phyloP scores from a whole-genome alignment of 92 coral and sea anemone species.

The Isaurus tuberculatus region DNA sequence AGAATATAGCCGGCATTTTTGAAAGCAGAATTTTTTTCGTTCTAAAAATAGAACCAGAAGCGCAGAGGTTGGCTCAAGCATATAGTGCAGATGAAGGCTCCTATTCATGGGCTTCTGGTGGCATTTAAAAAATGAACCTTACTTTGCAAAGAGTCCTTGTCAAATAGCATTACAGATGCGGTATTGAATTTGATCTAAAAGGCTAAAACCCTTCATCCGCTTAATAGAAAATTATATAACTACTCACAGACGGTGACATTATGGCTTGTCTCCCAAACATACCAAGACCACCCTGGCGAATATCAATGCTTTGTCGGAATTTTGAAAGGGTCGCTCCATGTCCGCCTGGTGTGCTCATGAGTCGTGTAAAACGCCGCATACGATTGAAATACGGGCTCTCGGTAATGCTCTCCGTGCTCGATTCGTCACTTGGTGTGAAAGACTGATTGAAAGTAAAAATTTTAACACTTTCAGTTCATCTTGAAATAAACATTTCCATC shows the following conservation, averaged over 20 bases:
- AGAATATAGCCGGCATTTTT: no score
- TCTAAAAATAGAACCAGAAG: no score
- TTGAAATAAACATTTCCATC: neutral
- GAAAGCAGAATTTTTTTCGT: no score
- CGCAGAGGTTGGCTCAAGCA: no score
- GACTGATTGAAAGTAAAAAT: neutral
- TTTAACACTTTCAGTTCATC: neutral
- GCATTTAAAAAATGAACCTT: no score
- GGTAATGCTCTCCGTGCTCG: neutral
- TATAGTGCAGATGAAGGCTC: no score
- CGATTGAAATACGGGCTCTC: slow-evolving; percentile 41
- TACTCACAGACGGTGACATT: slow-evolving; percentile 14
- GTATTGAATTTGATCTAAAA: no score
- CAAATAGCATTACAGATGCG: no score
- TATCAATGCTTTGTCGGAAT: slow-evolving; percentile 13
- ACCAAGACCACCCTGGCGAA: slow-evolving; percentile 5
- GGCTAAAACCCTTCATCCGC: neutral
- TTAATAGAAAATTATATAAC: neutral
- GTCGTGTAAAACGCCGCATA: slow-evolving; percentile 38
- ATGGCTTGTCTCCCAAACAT: neutral
- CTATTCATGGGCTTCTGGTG: no score
- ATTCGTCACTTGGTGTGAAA: slow-evolving; percentile 28
- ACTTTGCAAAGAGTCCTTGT: no score
- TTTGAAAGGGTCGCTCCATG: neutral
- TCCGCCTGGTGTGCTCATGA: slow-evolving; percentile 25